These are phyloP conservation scores for Phoeniculus purpureus DNA, from an alignment of 2,797 vertebrate species.

Conservation along the genomic window DNA sequence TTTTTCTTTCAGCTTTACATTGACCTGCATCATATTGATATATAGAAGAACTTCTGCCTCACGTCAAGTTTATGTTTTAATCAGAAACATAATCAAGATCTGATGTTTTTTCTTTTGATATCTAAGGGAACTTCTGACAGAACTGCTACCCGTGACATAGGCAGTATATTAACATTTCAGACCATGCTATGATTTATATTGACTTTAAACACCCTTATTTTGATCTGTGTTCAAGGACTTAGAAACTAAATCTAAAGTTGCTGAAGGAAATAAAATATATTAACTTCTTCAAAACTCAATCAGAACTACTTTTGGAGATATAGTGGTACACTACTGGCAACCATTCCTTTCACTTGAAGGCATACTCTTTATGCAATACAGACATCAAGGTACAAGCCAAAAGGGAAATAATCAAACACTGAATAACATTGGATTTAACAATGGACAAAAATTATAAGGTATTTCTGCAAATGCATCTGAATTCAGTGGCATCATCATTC, in stretches of 20 bases:
- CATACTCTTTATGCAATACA: not conserved
- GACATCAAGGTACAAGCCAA: not conserved
- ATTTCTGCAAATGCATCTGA: not conserved
- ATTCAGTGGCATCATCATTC: not conserved
- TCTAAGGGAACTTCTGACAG: slow-evolving; percentile 32
- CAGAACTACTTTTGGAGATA: not conserved
- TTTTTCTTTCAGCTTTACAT: not conserved
- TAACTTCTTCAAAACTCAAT: slow-evolving; percentile 1
- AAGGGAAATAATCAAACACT: not conserved
- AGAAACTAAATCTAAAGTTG: slow-evolving; percentile 13
- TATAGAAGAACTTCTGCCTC: not conserved
- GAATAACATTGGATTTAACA: not conserved
- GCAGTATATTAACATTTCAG: slow-evolving; percentile 40
- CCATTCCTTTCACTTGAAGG: not conserved
- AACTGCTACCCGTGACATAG: not conserved
- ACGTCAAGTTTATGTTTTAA: not conserved
- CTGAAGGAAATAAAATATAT: slow-evolving; percentile 31
- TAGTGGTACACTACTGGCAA: not conserved
- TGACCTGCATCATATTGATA: not conserved
- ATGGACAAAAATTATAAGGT: not conserved
- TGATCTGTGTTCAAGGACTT: slow-evolving; percentile 37
- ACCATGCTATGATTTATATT: slow-evolving; percentile 34
- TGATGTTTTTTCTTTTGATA: not conserved
- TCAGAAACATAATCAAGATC: not conserved
- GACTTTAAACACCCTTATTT: slow-evolving; percentile 47